Evolutionary conservation across 2,113 vertebrate species (phyloP), one percentile per base, ranked within the genome.

Genomic region (Ascaphus truei): DNA sequence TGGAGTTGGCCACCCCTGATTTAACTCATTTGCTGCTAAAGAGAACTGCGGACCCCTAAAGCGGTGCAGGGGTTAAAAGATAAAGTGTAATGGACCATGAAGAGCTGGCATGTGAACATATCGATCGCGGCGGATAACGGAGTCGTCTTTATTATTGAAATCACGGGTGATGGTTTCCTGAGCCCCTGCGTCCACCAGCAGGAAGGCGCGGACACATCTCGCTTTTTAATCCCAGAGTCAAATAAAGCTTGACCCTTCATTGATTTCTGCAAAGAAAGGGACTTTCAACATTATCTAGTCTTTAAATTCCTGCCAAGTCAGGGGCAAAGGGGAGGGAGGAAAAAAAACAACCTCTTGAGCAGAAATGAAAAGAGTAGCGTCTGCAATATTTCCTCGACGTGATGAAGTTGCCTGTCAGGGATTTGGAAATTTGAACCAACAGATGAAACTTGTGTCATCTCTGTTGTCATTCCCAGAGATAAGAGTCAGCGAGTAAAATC

Each of bases 331-430:
- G 75, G 73, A 81, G 67, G 76, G 79, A 82, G 80, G 59, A 69
- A 71, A 74, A 75, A 26, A 1, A 41, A 41, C 60, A 63, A 23
- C 16, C 65, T 45, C 68, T 65, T 7, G 50, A 76, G 53, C 76
- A 74, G 75, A 75, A 78, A 78, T 79, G 29, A 81, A 83, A 78
- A 75, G 77, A 73, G 47, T 37, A 53, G 22, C 74, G 86, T 87
- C 86, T 87, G 78, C 74, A 78, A 61, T 77, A 68, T 85, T 88
- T 91, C 88, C 84, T 86, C 85, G 77, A 80, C 43, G 84, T 89
- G 92, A 85, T 95, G 92, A 95, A 86, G 83, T 78, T 81, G 81
- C 81, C 91, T 93, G 92, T 94, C 92, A 81, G 75, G 80, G 79
- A 61, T 77, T 75, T 83, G 82, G 91, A 94, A 95, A 93, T 77